These are phyloP conservation scores for Diloba caeruleocephala DNA, from an alignment of 2,888 invertebrate genomes.

Conservation along the genomic window DNA sequence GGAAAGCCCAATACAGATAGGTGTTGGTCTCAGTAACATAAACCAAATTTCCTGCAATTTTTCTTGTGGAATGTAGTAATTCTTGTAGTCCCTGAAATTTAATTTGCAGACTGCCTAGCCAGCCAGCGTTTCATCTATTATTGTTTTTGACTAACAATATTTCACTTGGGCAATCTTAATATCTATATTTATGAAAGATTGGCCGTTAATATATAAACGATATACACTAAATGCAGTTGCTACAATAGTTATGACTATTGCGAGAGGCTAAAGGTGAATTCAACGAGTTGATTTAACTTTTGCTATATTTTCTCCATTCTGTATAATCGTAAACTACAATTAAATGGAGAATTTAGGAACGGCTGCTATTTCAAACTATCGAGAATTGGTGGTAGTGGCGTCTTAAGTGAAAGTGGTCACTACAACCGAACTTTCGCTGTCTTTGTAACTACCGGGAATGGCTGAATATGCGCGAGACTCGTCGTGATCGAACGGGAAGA, in stretches of 20 bases:
- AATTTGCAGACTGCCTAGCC: conserved; percentile 4
- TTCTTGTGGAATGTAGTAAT: no score
- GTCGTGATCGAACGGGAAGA: conserved; percentile 56
- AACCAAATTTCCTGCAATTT: no score
- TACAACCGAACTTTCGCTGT: conserved; percentile 78
- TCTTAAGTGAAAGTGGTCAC: conserved; percentile 76
- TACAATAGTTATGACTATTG: conserved; percentile 52
- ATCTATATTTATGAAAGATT: conserved; percentile 36
- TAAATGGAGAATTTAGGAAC: conserved; percentile 11
- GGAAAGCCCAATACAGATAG: no score
- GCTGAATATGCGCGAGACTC: conserved; percentile 60
- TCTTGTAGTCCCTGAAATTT: not conserved
- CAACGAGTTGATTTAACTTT: conserved; percentile 33
- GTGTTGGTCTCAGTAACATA: no score
- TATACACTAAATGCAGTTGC: conserved; percentile 45
- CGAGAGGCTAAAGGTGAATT: conserved; percentile 64
- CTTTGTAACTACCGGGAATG: conserved; percentile 62
- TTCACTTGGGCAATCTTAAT: conserved; percentile 38
- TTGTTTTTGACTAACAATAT: conserved; percentile 10
- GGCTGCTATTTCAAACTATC: conserved; percentile 36
- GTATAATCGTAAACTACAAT: conserved; percentile 12
- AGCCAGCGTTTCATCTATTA: conserved; percentile 12
- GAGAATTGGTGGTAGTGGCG: conserved; percentile 55
- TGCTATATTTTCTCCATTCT: conserved; percentile 23
- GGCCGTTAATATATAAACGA: conserved; percentile 38